Evolutionary conservation across 2,797 vertebrate species (phyloP).

Genomic region (Accipiter minullus): DNA sequence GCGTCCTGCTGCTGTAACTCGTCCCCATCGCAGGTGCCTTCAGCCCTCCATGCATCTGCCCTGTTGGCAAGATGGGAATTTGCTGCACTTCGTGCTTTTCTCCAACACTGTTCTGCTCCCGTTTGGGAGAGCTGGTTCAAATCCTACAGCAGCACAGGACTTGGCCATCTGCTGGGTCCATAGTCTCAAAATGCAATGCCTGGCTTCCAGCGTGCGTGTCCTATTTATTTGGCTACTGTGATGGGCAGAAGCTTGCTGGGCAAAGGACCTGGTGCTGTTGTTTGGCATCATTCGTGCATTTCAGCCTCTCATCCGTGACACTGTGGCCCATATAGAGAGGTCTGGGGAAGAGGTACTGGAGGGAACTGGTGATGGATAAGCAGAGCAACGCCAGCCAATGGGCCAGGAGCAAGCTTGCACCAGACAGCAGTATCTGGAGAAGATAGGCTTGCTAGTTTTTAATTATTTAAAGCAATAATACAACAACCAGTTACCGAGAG

Average conservation of each 20-base stretch:
- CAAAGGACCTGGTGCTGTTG: background rate
- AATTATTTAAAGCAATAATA: background rate
- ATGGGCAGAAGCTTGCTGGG: background rate
- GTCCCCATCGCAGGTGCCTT: background rate
- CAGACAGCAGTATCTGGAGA: background rate
- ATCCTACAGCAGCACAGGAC: background rate
- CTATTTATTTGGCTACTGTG: background rate
- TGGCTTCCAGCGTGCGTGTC: background rate
- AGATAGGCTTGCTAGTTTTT: background rate
- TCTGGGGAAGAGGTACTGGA: background rate
- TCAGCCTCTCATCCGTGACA: background rate
- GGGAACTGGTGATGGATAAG: background rate
- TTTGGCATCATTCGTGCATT: background rate
- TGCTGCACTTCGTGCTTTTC: background rate
- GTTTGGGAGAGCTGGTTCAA: background rate
- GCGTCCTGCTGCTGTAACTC: background rate
- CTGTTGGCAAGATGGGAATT: background rate
- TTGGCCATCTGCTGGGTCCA: background rate
- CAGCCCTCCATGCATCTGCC: background rate
- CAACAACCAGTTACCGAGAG: background rate
- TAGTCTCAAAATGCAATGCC: background rate
- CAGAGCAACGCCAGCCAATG: background rate
- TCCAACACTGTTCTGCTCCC: background rate
- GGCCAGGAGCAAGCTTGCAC: background rate
- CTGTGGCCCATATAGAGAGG: background rate